These are phyloP conservation scores for Sakesphorus luctuosus DNA, from an alignment of 2,113 vertebrate species.

Conservation along the genomic window DNA sequence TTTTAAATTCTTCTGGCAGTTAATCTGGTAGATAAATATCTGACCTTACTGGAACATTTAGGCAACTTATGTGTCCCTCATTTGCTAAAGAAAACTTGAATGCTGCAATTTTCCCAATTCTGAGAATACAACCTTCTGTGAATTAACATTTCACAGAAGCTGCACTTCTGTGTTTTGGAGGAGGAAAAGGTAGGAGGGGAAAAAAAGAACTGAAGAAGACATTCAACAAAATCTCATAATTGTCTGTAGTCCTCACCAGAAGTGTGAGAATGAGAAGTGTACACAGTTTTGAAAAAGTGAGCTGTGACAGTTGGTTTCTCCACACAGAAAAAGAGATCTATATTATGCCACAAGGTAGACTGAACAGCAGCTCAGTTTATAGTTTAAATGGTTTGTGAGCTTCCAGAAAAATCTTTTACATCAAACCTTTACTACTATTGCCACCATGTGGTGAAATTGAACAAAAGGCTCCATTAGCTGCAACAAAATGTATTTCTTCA, in stretches of 20 bases:
- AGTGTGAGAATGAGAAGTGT: neutral
- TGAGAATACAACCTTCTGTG: conserved; percentile 49
- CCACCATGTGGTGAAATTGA: conserved; percentile 58
- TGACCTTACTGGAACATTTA: conserved; percentile 47
- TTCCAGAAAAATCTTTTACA: conserved; percentile 71
- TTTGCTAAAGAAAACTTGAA: conserved; percentile 23
- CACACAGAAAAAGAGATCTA: neutral
- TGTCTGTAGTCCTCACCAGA: neutral
- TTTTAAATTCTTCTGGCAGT: neutral
- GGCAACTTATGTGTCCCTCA: neutral
- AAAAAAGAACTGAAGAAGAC: neutral
- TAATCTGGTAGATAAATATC: conserved; percentile 8
- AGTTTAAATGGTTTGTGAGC: conserved; percentile 22
- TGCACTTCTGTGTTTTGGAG: conserved; percentile 31
- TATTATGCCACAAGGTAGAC: conserved; percentile 24
- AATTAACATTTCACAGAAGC: conserved; percentile 62
- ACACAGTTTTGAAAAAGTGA: neutral
- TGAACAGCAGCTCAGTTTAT: conserved; percentile 16
- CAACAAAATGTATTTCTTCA: neutral
- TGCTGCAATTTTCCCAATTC: conserved; percentile 35
- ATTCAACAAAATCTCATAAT: neutral
- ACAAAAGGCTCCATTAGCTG: neutral
- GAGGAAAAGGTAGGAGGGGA: neutral
- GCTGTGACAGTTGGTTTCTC: neutral
- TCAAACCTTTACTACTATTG: conserved; percentile 68